A percentile compares a stretch with the other conserved stretches of the same genome.
phyloP scores from a whole-genome alignment of 2,797 vertebrate species.

The Amphiprion clarkii region DNA sequence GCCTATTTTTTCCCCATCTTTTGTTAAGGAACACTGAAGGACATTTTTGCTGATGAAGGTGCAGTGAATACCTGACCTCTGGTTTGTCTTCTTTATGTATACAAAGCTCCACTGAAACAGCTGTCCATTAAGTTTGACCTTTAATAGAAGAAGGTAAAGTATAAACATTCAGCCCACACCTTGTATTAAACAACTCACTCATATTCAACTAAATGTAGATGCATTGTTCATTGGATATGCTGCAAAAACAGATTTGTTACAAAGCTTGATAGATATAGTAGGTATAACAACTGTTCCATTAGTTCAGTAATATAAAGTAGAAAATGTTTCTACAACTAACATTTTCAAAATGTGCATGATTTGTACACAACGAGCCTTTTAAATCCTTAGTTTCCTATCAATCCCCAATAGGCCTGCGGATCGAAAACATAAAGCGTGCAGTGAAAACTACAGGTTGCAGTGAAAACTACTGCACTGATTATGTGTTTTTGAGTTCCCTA shows the following conservation, averaged over 20 bases:
- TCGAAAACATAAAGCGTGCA: background rate
- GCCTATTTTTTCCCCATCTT: constrained; percentile 5
- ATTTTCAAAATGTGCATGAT: too few species aligned
- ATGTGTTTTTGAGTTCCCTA: background rate
- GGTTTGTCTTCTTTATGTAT: background rate
- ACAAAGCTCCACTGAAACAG: constrained; percentile 11
- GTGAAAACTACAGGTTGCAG: too few species aligned
- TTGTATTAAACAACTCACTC: background rate
- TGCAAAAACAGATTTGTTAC: background rate
- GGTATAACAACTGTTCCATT: background rate
- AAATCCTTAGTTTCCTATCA: background rate
- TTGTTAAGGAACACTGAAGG: constrained; percentile 21
- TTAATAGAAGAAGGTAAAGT: constrained; percentile 11
- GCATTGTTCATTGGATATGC: background rate
- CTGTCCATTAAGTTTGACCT: constrained; percentile 15
- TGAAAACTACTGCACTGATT: background rate
- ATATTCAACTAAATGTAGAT: background rate
- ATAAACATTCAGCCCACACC: background rate
- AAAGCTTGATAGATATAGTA: background rate
- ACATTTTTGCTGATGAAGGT: constrained; percentile 13
- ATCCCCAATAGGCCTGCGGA: background rate
- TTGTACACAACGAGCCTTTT: background rate
- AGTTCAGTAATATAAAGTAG: background rate
- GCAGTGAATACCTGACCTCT: constrained; percentile 8
- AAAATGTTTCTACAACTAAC: too few species aligned